A percentile compares a stretch with the other conserved stretches of the same genome.
These are phyloP conservation scores for Aphelinus atriplicis DNA, from an alignment of 1,140 invertebrate species.

Conservation along the genomic window DNA sequence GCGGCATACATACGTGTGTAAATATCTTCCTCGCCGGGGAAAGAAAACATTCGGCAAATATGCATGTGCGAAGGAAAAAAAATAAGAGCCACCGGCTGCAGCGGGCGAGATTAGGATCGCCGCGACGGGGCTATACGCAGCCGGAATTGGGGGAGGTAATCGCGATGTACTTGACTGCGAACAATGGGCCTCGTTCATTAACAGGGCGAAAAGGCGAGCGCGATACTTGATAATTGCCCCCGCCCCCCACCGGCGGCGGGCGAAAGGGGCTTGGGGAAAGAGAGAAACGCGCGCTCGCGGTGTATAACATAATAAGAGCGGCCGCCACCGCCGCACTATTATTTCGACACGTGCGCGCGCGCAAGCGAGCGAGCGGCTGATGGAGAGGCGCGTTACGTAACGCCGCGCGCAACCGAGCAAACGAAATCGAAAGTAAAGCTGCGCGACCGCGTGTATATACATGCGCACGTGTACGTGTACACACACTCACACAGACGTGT, in stretches of 20 bases:
- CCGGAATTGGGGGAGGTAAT: not conserved
- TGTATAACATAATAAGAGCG: slow-evolving; percentile 32
- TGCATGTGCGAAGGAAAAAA: no score
- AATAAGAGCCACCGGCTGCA: not conserved
- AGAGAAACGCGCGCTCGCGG: slow-evolving; percentile 1
- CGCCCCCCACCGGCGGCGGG: no score
- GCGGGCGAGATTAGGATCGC: slow-evolving; percentile 17
- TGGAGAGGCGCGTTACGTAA: slow-evolving; percentile 29
- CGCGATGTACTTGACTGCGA: slow-evolving; percentile 32
- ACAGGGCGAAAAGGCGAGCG: slow-evolving; percentile 1
- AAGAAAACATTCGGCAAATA: not conserved
- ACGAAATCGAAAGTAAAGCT: slow-evolving; percentile 38
- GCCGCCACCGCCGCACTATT: slow-evolving; percentile 11
- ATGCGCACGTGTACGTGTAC: slow-evolving; percentile 4
- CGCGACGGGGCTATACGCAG: no score
- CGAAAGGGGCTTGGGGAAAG: not conserved
- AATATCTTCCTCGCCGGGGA: not conserved
- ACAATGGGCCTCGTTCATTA: slow-evolving; percentile 29
- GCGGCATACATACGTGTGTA: no score
- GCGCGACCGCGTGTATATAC: not conserved
- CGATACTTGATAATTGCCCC: not conserved
- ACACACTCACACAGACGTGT: not conserved
- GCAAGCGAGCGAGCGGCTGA: not conserved
- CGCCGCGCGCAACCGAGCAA: slow-evolving; percentile 7
- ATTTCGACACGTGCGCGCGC: slow-evolving; percentile 29